Evolutionary conservation across 2,113 vertebrate species (phyloP).

Genomic region (Kryptolebias marmoratus): DNA sequence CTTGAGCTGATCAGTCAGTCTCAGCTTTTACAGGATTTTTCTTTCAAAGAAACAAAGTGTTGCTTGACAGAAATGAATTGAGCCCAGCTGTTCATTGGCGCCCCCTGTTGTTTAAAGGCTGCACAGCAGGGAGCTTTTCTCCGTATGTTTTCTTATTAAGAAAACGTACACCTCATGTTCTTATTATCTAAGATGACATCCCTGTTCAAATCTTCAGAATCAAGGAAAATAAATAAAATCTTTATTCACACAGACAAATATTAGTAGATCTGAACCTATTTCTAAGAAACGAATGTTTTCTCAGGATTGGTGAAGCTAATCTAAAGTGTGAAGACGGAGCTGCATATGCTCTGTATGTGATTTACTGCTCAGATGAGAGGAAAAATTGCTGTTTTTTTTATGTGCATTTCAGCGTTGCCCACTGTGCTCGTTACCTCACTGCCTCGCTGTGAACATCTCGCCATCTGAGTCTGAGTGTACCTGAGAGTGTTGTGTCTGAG

Average conservation of each 20-base stretch:
- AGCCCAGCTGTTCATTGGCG: not conserved
- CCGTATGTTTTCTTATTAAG: not conserved
- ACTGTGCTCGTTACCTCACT: constrained; percentile 2
- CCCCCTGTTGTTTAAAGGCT: constrained; percentile 13
- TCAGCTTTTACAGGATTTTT: not conserved
- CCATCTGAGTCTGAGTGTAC: constrained; percentile 8
- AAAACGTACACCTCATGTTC: not conserved
- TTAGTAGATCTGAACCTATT: constrained; percentile 16
- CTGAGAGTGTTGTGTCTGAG: not conserved
- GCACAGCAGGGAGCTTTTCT: not conserved
- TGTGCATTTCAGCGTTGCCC: not conserved
- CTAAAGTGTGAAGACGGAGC: constrained; percentile 15
- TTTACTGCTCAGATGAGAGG: not conserved
- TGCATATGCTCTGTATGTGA: not conserved
- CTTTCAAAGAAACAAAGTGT: not conserved
- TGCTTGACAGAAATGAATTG: not conserved
- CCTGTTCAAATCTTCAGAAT: not conserved
- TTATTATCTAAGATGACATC: not conserved
- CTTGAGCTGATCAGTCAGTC: no score
- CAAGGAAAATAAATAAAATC: not conserved
- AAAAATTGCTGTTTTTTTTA: not conserved
- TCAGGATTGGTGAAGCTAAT: constrained; percentile 19
- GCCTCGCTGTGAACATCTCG: not conserved
- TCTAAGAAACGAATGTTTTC: constrained; percentile 15
- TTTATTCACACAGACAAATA: not conserved